Evolutionary conservation across 2,888 invertebrate genomes (phyloP), one percentile per base, ranked within the genome.

Genomic region (Pollenia griseotomentosa): DNA sequence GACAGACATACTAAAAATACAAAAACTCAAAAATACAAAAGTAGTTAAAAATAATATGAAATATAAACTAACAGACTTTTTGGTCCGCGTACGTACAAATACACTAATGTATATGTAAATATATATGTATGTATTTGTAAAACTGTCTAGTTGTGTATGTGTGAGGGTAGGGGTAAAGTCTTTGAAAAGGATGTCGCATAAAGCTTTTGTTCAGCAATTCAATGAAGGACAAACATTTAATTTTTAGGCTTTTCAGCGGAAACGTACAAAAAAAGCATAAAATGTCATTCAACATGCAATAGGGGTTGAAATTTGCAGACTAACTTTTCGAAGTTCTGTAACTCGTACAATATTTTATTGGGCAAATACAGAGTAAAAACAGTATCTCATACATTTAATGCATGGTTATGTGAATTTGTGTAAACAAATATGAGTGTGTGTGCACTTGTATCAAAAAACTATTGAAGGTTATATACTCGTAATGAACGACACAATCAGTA

Each of bases 171-270:
- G 11, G 12, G 53, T 12, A 2, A 33, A 10, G 23, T 12, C 42
- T 68, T n/a, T 44, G 12, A 42, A 33, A 12, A 33, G 73, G 74
- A 82, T 66, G 59, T 74, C 55, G 16, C 40, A 57, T 57, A 23
- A 66, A 51, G 51, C 14, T 42, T 53, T 51, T 71, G 46, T 40
- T 23, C 33, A 33, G 11, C 40, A 65, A 40, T 48, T 33, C 53
- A 65, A 42, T 55, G 71, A 81, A 85, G 80, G 57, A 81, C 81
- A 75, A 53, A n/a, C 10, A 16, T 42, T 66, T 73, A 77, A 66
- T 46, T 82, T 70, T 74, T 70, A 71, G 57, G 40, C 42, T 61
- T 40, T 46, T 23, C 55, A 73, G 55, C 66, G 80, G 77, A 66
- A 83, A 73, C 53, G 70, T 46, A 48, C 46, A 74, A 68, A 66